Evolutionary conservation across 30 jellyfish, hydroid and myxozoan genomes (phyloP), one percentile per base, ranked within the genome.

Genomic region (Phacellophora camtschatica): DNA sequence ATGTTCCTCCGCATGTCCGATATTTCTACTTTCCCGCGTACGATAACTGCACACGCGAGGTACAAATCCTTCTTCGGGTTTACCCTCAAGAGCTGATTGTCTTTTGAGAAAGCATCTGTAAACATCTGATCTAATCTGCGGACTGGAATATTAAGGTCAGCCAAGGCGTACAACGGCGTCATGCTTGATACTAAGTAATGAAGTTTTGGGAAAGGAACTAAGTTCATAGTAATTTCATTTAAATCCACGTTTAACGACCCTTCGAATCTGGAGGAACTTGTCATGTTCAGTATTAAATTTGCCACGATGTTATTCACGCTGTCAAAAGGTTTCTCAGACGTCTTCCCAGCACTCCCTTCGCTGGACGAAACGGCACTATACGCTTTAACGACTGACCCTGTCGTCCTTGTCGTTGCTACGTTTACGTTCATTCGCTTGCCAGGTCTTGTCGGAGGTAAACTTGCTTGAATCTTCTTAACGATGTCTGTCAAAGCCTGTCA

Each of bases 141-240:
- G 1, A 48, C 79, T 30, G 96, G 98, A 18, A 91, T 27, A 56
- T 46, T 43, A 2, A 77, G 86, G 32, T 78, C 90, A 18, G 98
- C 76, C 28, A 86, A 61, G 20, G 95, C 73, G 54, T 70, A 91
- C 66, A 91, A 56, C 53, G 98, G 98, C 1, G 96, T 71, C 96
- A 91, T 91, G 72, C 98, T 91, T 15, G 98, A 66, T 15, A 91
- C 92, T 42, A 91, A 32, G 58, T 91, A 91, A 54, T 91, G 98
- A 66, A 91, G 90, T 55, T 91, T 91, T 1, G 98, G 98, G 51
- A 84, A 91, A 1, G 98, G 98, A 8, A 91, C 98, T 13, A 91
- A 62, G 58, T 91, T 91, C 88, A 71, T 84, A 45, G 98, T 75
- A 15, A 91, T 91, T 65, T 91, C 98, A 54, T 91, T 91, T 62